These are phyloP conservation scores for Eleginops maclovinus DNA, from an alignment of 2,113 vertebrate species.

Conservation along the genomic window DNA sequence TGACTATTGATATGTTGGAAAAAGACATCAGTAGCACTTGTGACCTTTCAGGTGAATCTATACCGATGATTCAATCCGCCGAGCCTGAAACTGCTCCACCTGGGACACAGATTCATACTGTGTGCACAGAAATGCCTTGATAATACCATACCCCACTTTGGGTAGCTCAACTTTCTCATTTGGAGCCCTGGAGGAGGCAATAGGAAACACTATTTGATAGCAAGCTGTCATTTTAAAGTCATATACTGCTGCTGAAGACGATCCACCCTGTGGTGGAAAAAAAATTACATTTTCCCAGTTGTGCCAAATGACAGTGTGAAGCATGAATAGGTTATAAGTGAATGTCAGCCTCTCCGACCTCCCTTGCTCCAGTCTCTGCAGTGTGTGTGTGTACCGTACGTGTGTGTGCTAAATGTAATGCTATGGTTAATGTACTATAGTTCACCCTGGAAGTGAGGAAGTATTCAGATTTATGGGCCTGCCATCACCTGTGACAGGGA, in stretches of 20 bases:
- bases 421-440: slow-evolving; percentile 47
- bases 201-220: slow-evolving; percentile 10
- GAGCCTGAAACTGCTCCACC: slow-evolving; percentile 19
- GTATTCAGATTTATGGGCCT: slow-evolving; percentile 63
- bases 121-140: not conserved
- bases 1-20: too few species aligned
- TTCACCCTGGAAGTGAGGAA: slow-evolving; percentile 14
- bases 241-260: slow-evolving; percentile 35
- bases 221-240: slow-evolving; percentile 60
- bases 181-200: not conserved
- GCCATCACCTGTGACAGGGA: slow-evolving; percentile 26
- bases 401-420: slow-evolving; percentile 46
- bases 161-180: not conserved
- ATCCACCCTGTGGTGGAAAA: slow-evolving; percentile 44
- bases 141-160: not conserved
- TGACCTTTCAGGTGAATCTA: slow-evolving; percentile 26
- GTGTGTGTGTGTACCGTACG: slow-evolving; percentile 20
- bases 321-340: slow-evolving; percentile 77
- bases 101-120: not conserved
- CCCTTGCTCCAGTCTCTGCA: slow-evolving; percentile 32
- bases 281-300: slow-evolving; percentile 65
- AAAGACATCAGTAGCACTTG: not conserved
- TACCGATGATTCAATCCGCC: slow-evolving; percentile 34
- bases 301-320: slow-evolving; percentile 53
- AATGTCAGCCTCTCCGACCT: slow-evolving; percentile 59